Evolutionary conservation across 1,140 invertebrate genomes (phyloP), one percentile per base, ranked within the genome.

Genomic region (Xylocopa sonorina): DNA sequence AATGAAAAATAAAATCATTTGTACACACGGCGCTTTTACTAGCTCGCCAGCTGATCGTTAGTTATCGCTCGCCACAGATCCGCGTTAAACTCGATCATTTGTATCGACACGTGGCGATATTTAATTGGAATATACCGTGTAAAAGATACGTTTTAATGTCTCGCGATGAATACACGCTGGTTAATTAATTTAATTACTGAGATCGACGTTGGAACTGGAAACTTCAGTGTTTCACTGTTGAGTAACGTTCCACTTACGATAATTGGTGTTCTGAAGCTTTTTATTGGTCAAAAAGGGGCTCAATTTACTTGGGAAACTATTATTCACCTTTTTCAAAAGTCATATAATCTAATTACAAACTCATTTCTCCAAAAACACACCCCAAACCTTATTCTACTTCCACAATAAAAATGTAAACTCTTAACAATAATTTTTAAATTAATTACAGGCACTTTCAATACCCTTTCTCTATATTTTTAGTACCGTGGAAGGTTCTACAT

Each of bases 1-100:
- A 77, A 77, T 77, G 75, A 77, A 60, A 60, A 77, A 77, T 77
- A 77, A 77, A 69, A 77, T 77, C 48, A 77, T 77, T 77, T 77
- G 75, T 71, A 41, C 66, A n/a, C 41, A 7, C n/a, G 53, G 16
- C 18, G 66, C 66, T 71, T 71, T 77, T 68, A 41, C 43, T 41
- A 55, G 51, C n/a, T 2, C n/a, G 21, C 34, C 27, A 12, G 16
- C 46, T 50, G 32, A 71, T 71, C 38, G 55, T 71, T 60, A 77
- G 53, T 34, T 77, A 77, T 69, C 27, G 46, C 41, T n/a, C n/a
- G 12, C 43, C 43, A 34, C 27, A 46, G n/a, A 43, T 71, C 5
- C 24, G 18, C 7, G 75, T 77, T 77, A 77, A 77, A 34, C 55
- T 48, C n/a, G 43, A 71, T 48, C 75, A 71, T 77, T 71, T 50